These are phyloP conservation scores for Sarcoramphus papa DNA, from an alignment of 2,797 vertebrate genomes.

Conservation along the genomic window DNA sequence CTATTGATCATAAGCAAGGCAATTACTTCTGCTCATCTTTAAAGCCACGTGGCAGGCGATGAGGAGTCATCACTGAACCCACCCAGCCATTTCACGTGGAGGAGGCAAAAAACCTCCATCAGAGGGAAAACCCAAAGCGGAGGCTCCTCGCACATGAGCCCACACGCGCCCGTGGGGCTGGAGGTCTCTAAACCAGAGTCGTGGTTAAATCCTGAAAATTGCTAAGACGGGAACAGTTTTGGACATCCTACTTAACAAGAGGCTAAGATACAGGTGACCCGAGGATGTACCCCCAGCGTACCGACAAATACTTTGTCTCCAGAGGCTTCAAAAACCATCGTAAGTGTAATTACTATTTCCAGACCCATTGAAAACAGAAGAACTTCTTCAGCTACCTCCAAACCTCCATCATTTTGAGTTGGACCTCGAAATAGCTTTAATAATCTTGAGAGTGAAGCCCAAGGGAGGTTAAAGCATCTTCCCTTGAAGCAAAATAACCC, in stretches of 20 bases:
- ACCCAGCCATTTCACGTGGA: neutral
- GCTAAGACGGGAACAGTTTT: neutral
- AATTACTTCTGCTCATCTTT: neutral
- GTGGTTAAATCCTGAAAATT: neutral
- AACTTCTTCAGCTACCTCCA: neutral
- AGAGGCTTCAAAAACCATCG: neutral
- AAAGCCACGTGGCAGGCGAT: rapidly evolving
- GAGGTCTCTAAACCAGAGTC: neutral
- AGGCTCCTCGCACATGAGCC: neutral
- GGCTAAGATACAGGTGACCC: neutral
- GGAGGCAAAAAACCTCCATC: neutral
- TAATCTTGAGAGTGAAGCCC: neutral
- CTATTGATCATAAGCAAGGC: neutral
- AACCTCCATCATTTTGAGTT: neutral
- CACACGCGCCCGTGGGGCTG: rapidly evolving
- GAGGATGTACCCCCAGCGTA: rapidly evolving
- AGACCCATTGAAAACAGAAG: neutral
- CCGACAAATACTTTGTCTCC: neutral
- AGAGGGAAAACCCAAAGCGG: neutral
- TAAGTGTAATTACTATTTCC: neutral
- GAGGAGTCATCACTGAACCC: neutral
- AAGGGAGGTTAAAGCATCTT: neutral
- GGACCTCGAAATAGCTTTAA: neutral
- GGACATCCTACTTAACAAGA: neutral
- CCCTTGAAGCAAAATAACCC: neutral